Percentiles rank a stretch among this genome's conserved stretches.
phyloP scores from a whole-genome alignment of 2,113 vertebrate genomes.

The Phalacrocorax aristotelis region DNA sequence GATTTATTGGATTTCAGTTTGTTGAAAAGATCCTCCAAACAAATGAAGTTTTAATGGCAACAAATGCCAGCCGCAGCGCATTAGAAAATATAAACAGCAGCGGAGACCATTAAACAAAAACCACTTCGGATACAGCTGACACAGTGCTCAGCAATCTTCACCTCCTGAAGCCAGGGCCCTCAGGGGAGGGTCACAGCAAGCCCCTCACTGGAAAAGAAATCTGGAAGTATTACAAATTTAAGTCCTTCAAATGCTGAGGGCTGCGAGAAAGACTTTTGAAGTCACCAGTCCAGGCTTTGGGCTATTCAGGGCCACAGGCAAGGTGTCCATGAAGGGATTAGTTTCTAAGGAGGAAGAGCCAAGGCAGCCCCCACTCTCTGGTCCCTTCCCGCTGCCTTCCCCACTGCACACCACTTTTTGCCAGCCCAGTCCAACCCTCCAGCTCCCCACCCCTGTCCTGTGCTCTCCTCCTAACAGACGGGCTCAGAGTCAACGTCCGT shows the following conservation, averaged over 20 bases:
- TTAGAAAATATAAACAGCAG: slow-evolving; percentile 68
- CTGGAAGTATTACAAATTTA: not conserved
- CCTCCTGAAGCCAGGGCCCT: not conserved
- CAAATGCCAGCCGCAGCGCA: slow-evolving; percentile 52
- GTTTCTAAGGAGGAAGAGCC: not conserved
- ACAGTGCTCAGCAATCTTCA: not conserved
- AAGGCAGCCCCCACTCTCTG: not conserved
- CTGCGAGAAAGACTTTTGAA: not conserved
- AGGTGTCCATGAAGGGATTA: not conserved
- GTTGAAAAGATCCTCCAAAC: slow-evolving; percentile 69
- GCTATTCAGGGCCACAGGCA: not conserved
- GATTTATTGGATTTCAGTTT: slow-evolving; percentile 68
- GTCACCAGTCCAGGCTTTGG: not conserved
- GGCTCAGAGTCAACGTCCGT: not conserved
- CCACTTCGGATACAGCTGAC: slow-evolving; percentile 40
- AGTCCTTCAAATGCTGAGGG: not conserved
- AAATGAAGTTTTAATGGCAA: slow-evolving; percentile 69
- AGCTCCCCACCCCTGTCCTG: not conserved
- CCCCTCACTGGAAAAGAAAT: not conserved
- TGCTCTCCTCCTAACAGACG: not conserved
- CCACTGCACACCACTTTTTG: not conserved
- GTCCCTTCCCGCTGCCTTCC: not conserved
- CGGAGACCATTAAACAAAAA: slow-evolving; percentile 49
- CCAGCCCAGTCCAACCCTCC: not conserved
- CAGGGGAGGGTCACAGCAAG: not conserved